phyloP scores from a whole-genome alignment of 2,113 vertebrate species.

The Lagopus muta region DNA sequence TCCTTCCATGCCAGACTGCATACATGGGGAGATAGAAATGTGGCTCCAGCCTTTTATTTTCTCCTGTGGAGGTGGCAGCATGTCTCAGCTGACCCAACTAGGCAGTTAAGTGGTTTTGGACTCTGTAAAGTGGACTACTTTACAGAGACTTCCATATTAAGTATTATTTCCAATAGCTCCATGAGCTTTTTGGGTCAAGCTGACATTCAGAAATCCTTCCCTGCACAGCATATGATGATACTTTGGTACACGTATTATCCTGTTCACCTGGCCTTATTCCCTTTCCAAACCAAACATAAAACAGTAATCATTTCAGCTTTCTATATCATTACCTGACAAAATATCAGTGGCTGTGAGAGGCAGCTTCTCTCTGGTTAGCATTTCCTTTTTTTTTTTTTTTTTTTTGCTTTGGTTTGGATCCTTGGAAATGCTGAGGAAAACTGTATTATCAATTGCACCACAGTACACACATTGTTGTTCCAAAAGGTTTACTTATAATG shows the following conservation, averaged over 20 bases:
- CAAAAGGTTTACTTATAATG: slow-evolving; percentile 65
- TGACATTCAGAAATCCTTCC: not conserved
- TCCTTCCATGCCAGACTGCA: not conserved
- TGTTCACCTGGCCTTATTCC: not conserved
- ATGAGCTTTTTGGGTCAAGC: not conserved
- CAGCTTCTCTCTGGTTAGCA: slow-evolving; percentile 16
- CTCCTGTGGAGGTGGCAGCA: not conserved
- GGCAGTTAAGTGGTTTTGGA: not conserved
- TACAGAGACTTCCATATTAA: not conserved
- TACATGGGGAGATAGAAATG: not conserved
- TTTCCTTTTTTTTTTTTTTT: not conserved
- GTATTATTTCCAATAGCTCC: not conserved
- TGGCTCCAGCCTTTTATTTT: not conserved
- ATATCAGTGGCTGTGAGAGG: not conserved
- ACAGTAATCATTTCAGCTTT: slow-evolving; percentile 26
- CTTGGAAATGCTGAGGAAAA: slow-evolving; percentile 46
- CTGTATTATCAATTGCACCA: slow-evolving; percentile 32
- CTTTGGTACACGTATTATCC: not conserved
- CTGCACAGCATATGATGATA: not conserved
- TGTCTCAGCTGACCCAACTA: not conserved
- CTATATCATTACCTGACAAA: slow-evolving; percentile 17
- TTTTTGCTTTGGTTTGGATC: slow-evolving; percentile 8
- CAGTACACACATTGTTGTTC: slow-evolving; percentile 58
- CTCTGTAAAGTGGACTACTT: too few relatives aligned
- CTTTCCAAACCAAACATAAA: slow-evolving; percentile 18